phyloP scores from a whole-genome alignment of 35 echinoderm and acorn worm genomes.

The Apostichopus japonicus region DNA sequence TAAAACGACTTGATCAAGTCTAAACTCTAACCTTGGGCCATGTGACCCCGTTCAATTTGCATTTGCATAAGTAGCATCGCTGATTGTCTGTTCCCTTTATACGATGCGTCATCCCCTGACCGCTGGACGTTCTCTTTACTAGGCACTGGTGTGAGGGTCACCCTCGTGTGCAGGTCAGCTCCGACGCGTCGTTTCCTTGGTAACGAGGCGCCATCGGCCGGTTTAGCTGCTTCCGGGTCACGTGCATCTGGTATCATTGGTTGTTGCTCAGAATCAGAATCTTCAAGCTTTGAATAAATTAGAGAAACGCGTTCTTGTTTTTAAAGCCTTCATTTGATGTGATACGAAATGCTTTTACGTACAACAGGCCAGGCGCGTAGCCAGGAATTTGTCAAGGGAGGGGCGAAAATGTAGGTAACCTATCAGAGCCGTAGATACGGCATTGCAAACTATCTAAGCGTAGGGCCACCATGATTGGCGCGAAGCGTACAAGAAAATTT shows the following conservation, averaged over 20 bases:
- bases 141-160: constrained; percentile 86
- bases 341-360: too few relatives aligned
- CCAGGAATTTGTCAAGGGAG: too few relatives aligned
- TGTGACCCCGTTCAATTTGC: constrained; percentile 51
- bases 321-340: too few relatives aligned
- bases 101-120: not conserved
- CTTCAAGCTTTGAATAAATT: constrained; percentile 1
- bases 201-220: not conserved
- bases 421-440: too few relatives aligned
- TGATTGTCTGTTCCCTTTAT: constrained; percentile 45
- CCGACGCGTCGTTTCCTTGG: constrained; percentile 13
- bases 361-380: too few relatives aligned
- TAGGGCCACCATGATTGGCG: too few relatives aligned
- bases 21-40: constrained; percentile 39
- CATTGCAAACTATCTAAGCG: too few relatives aligned
- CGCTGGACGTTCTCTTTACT: constrained; percentile 68
- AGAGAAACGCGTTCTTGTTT: not conserved
- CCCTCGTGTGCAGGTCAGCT: constrained; percentile 45
- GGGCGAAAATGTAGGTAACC: too few relatives aligned
- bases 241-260: constrained; percentile 49
- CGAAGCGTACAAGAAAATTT: too few relatives aligned
- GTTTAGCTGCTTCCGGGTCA: constrained; percentile 58
- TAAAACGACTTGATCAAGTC: not conserved
- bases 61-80: constrained; percentile 40
- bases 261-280: constrained; percentile 28